These are phyloP conservation scores for Danio albolineatus DNA, from an alignment of 2,797 vertebrate genomes.

Conservation along the genomic window DNA sequence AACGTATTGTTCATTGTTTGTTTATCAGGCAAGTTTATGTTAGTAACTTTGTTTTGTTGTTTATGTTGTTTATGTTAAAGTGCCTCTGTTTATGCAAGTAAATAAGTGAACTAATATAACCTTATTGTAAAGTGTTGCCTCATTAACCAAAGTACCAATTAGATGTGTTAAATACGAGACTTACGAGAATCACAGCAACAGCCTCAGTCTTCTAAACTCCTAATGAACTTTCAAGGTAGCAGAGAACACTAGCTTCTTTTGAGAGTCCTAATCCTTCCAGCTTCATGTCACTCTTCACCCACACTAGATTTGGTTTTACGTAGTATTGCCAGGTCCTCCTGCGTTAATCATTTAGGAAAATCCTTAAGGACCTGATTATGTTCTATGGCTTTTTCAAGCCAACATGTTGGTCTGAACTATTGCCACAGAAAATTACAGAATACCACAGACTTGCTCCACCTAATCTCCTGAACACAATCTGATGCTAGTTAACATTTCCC, in stretches of 20 bases:
- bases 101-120: too few relatives aligned
- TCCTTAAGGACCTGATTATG: slow-evolving; percentile 3
- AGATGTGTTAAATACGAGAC: neutral
- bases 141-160: neutral
- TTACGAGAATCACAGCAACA: neutral
- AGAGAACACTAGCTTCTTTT: slow-evolving; percentile 22
- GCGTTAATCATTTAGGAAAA: slow-evolving; percentile 9
- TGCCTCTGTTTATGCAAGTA: too few relatives aligned
- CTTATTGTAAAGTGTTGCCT: too few relatives aligned
- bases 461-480: neutral
- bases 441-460: neutral
- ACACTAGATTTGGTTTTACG: slow-evolving; percentile 12
- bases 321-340: slow-evolving; percentile 7
- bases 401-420: slow-evolving; percentile 9
- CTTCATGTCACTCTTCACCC: slow-evolving; percentile 6
- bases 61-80: too few relatives aligned
- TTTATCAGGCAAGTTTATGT: too few relatives aligned
- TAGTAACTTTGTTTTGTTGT: too few relatives aligned
- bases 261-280: slow-evolving; percentile 2
- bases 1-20: too few relatives aligned
- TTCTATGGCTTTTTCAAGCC: slow-evolving; percentile 8
- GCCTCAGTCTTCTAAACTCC: slow-evolving; percentile 5
- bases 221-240: neutral
- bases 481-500: neutral
- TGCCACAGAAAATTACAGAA: slow-evolving; percentile 4